Evolutionary conservation across 53 echinoderm and acorn worm species (phyloP).

Genomic region (Echinometra lucunter): DNA sequence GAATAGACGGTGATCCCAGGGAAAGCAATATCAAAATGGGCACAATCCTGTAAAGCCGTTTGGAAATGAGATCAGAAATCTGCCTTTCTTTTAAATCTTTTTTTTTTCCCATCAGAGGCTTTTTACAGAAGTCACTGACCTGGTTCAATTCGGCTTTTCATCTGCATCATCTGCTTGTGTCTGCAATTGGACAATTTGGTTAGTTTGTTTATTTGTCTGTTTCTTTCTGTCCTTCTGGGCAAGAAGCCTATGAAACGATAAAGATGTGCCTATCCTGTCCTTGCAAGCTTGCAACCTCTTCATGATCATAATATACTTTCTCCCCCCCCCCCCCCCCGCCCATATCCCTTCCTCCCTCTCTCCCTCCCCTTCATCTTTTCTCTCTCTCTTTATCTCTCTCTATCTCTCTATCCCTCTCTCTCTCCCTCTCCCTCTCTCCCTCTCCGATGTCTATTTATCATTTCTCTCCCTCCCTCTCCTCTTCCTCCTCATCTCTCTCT

Average conservation of each 20-base stretch:
- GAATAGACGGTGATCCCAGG: neutral
- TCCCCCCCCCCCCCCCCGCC: too few species aligned
- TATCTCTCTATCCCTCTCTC: neutral
- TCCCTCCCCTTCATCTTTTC: neutral
- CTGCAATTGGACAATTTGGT: neutral
- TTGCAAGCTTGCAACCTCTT: neutral
- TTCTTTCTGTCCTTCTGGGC: neutral
- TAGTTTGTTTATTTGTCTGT: neutral
- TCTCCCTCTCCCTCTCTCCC: neutral
- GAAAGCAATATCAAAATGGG: neutral
- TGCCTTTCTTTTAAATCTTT: too few species aligned
- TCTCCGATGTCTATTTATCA: too few species aligned
- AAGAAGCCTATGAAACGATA: neutral
- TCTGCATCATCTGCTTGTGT: neutral
- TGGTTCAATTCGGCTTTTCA: neutral
- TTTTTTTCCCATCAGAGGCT: neutral
- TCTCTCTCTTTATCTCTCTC: neutral
- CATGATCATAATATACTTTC: neutral
- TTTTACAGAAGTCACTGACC: neutral
- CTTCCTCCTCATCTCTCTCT: neutral
- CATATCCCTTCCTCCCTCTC: too few species aligned
- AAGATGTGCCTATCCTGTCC: neutral
- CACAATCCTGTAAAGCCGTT: neutral
- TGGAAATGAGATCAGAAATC: conserved; percentile 28
- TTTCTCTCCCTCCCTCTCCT: too few species aligned